Evolutionary conservation across 2,113 vertebrate species (phyloP).

Genomic region (Pseudopipra pipra): DNA sequence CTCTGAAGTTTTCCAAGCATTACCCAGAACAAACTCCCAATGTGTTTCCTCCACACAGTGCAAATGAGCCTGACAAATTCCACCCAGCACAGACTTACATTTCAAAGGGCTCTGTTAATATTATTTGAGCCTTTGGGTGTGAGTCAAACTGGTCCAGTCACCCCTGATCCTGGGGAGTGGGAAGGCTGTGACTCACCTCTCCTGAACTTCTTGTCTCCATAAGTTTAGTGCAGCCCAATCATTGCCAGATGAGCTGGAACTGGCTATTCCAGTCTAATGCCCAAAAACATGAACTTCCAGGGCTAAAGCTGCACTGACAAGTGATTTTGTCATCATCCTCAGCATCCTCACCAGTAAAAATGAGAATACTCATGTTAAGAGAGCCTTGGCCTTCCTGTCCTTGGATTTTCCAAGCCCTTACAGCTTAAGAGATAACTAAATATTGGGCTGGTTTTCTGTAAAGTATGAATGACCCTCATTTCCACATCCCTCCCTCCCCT

Average conservation of each 20-base stretch:
- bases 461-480: neutral
- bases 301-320: neutral
- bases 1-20: neutral
- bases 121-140: accelerated
- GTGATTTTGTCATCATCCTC: neutral
- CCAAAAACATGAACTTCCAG: accelerated
- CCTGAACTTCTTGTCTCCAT: neutral
- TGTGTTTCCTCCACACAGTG: neutral
- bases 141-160: neutral
- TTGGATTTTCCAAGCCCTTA: neutral
- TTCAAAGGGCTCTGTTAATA: neutral
- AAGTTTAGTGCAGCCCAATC: neutral
- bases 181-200: neutral
- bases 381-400: neutral
- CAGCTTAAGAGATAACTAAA: neutral
- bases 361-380: accelerated
- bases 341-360: neutral
- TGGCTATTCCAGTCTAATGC: neutral
- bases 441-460: neutral
- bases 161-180: neutral
- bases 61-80: neutral
- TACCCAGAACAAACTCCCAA: neutral
- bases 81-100: neutral
- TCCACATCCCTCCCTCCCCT: neutral
- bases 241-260: neutral